A percentile compares a stretch with the other conserved stretches of the same genome.
Conservation (phyloP, 2,113 vertebrate genomes). For the Raja brachyura region DNA sequence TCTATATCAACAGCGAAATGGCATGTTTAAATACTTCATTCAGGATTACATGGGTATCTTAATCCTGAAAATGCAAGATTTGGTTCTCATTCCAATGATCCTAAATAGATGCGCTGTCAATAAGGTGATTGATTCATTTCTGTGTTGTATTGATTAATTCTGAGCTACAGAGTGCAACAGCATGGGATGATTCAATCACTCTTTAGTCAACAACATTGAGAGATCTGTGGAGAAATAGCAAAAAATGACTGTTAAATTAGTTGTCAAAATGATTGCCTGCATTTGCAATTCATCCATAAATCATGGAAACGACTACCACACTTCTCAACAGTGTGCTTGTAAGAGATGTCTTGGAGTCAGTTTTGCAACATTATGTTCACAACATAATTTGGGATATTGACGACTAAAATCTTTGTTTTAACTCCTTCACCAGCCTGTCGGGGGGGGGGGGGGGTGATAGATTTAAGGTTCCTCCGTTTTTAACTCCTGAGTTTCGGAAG, state of each 20-base stretch:
- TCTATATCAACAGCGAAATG: background rate
- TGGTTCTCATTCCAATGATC: background rate
- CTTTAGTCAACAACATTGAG: slow-evolving; percentile 14
- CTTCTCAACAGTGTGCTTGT: background rate
- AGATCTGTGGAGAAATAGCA: background rate
- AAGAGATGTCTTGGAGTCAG: too few species aligned
- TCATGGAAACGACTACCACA: background rate
- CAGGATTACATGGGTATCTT: too few species aligned
- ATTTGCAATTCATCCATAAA: background rate
- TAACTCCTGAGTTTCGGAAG: background rate
- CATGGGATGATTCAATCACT: slow-evolving; percentile 16
- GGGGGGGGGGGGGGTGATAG: background rate
- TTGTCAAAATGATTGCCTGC: background rate
- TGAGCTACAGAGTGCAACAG: background rate
- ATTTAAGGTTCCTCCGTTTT: background rate
- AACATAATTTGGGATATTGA: background rate
- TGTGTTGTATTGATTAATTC: slow-evolving; percentile 29
- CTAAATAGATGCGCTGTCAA: background rate
- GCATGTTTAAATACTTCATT: background rate
- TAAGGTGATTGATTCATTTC: slow-evolving; percentile 7
- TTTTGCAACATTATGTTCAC: background rate
- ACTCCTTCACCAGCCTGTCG: background rate
- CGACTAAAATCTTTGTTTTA: background rate
- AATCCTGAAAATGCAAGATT: background rate
- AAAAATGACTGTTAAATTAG: slow-evolving; percentile 1